Conservation (phyloP, 2,888 invertebrate species). For the Drosophila nigritarsus region DNA sequence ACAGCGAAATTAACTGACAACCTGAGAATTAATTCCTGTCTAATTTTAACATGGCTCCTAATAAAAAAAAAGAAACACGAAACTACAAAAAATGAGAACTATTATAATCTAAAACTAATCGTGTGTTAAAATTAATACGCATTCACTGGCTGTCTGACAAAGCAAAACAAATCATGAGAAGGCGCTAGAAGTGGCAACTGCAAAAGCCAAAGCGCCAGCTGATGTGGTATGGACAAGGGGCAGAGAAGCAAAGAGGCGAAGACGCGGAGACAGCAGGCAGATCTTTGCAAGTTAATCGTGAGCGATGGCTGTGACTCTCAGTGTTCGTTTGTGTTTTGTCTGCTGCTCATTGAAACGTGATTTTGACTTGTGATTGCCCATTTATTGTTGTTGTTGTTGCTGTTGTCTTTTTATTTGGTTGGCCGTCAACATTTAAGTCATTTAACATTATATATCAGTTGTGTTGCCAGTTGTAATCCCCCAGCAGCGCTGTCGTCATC, state of each 20-base stretch:
- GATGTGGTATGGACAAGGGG: background rate
- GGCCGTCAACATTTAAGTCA: constrained; percentile 75
- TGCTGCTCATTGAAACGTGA: constrained; percentile 70
- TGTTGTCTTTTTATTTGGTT: constrained; percentile 23
- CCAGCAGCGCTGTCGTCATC: constrained; percentile 64
- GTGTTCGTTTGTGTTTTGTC: constrained; percentile 27
- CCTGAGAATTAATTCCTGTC: constrained; percentile 43
- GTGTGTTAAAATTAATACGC: constrained; percentile 78
- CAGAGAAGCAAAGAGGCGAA: background rate
- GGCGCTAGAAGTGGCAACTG: constrained; percentile 58
- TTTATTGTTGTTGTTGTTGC: constrained; percentile 32
- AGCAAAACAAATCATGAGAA: constrained; percentile 73
- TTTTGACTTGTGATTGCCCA: constrained; percentile 60
- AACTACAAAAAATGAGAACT: constrained; percentile 16
- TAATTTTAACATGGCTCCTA: constrained; percentile 21
- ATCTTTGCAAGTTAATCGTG: constrained; percentile 70
- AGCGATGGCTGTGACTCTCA: constrained; percentile 58
- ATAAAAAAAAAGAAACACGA: constrained; percentile 10
- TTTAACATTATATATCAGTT: constrained; percentile 73
- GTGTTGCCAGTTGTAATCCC: constrained; percentile 72
- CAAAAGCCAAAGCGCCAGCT: constrained; percentile 63
- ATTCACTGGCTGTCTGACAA: constrained; percentile 59
- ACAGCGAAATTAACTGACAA: constrained; percentile 45
- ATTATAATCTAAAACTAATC: constrained; percentile 67
- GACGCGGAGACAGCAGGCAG: constrained; percentile 13